phyloP scores from a whole-genome alignment of 2,797 vertebrate genomes.

The Parotocinclus haroldoi region DNA sequence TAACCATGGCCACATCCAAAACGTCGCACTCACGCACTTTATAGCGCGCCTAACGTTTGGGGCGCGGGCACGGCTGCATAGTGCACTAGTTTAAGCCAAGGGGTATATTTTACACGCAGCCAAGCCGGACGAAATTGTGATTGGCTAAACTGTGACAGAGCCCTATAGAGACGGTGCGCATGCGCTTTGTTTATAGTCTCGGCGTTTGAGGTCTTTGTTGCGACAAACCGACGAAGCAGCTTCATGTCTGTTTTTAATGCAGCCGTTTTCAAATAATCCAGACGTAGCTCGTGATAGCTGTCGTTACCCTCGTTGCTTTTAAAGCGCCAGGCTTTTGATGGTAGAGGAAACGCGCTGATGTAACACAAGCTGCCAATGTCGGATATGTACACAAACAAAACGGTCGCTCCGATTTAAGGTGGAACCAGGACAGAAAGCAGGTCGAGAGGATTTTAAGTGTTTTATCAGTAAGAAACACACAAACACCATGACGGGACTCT shows the following conservation, averaged over 20 bases:
- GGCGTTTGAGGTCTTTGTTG: not conserved
- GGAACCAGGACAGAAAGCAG: slow-evolving; percentile 6
- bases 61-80: too few species aligned
- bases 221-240: not conserved
- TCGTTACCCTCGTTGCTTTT: too few species aligned
- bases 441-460: not conserved
- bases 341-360: slow-evolving; percentile 6
- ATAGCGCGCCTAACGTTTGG: too few species aligned
- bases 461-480: not conserved
- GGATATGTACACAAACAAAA: slow-evolving; percentile 54
- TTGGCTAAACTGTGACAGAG: not conserved
- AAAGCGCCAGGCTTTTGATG: not conserved
- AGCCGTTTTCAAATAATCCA: too few species aligned
- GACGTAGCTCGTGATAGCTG: too few species aligned
- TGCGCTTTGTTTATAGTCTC: not conserved
- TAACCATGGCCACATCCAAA: too few species aligned
- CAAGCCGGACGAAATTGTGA: not conserved
- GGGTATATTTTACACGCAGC: not conserved
- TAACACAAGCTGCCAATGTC: slow-evolving; percentile 22
- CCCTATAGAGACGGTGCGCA: not conserved
- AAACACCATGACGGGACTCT: slow-evolving; percentile 44
- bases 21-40: too few species aligned
- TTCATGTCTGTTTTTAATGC: not conserved
- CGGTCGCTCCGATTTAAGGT: slow-evolving; percentile 46
- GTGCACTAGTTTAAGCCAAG: too few species aligned